These are phyloP conservation scores for Psittacula cyanocephala DNA, from an alignment of 2,113 vertebrate genomes.

Conservation along the genomic window DNA sequence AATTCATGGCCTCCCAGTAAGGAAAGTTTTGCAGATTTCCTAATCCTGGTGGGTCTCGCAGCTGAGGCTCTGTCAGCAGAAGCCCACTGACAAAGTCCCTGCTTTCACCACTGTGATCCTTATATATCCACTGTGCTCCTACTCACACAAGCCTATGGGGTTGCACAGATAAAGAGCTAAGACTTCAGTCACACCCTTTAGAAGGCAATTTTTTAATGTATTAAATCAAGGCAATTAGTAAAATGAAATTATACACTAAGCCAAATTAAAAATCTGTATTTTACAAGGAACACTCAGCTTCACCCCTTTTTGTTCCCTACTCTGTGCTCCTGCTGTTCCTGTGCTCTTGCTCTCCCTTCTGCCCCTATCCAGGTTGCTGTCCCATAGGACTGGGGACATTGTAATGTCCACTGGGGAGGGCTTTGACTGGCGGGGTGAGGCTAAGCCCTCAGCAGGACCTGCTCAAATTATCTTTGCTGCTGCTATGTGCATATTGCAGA, in stretches of 20 bases:
- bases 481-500: accelerated
- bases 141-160: not conserved
- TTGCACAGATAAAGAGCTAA: not conserved
- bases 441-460: not conserved
- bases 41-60: not conserved
- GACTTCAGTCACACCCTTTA: not conserved
- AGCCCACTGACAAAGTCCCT: not conserved
- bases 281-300: not conserved
- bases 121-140: not conserved
- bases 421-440: accelerated
- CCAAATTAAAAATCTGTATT: not conserved
- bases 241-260: not conserved
- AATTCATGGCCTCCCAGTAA: not conserved
- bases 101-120: not conserved
- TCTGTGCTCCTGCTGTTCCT: not conserved
- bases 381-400: not conserved
- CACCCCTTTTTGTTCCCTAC: not conserved
- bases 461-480: not conserved
- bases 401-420: not conserved
- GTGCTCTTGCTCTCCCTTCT: not conserved
- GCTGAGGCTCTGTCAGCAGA: not conserved
- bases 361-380: not conserved
- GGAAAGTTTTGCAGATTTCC: not conserved
- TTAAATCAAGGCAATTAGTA: not conserved
- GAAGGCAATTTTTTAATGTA: not conserved